Base-by-base conservation (phyloP, 1,140 invertebrate species). In the Aphaenogaster floridana region DNA sequence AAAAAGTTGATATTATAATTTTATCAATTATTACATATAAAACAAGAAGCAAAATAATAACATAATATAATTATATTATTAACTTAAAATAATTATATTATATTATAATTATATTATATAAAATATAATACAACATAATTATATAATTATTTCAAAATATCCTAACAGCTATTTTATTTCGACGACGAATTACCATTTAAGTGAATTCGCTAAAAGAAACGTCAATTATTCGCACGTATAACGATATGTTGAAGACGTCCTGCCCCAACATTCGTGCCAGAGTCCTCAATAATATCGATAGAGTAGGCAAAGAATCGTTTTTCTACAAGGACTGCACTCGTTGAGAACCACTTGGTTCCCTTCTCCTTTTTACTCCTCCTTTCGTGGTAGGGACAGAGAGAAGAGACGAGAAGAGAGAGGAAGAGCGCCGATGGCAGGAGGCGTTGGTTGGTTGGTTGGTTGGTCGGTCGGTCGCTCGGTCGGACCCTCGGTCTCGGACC, bases 281-380 rank as follows among this genome's bases (percentile, higher is more conserved):
- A 36, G 13, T 68, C 48, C 34, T 80, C 78, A 21, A 28, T 45
- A 45, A 57, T 13, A 28, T 80, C 48, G 28, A 0, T 34, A 36
- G 42, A 50, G 11, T 11, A 61, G 80, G 21, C 28, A 50, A 84
- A 83, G 36, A 28, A 48, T 84, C 45, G 42, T 61, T 76, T 61
- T 48, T 74, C 54, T 59, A 45, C 21, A 48, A 74, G 42, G n/a
- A 28, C 28, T 28, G 28, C 11, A n/a, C 61, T 88, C 59, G 74
- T 89, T 91, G 90, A 91, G 90, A 91, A 91, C 90, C 90, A 74
- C 90, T 91, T 76, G 71, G 72, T 54, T 88, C 71, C 83, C 91
- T 86, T 79, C 90, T 80, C 69, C 66, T 83, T 87, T 87, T 88
- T 66, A 45, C 28, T 84, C 42, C 57, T 89, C 69, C 84, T 88